Evolutionary conservation across 2,888 invertebrate genomes (phyloP).

Genomic region (Tenthredo scrophulariae): DNA sequence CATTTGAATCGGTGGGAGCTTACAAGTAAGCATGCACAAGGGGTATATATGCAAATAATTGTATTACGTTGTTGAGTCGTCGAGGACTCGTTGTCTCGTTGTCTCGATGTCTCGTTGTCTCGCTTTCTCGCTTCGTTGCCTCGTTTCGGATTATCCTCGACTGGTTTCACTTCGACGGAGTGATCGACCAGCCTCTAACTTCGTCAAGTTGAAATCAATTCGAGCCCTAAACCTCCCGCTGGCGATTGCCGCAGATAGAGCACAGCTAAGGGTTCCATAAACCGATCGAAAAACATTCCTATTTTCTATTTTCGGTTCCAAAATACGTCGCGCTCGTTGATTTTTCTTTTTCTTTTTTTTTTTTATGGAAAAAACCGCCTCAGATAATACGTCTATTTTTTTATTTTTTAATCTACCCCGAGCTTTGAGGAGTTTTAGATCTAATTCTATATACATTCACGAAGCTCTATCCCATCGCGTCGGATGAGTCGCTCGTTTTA

Average conservation of each 20-base stretch:
- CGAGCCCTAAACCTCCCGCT: background rate
- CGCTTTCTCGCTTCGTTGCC: conserved; percentile 48
- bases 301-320: background rate
- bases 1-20: conserved; percentile 20
- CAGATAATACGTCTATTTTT: background rate
- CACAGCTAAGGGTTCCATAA: background rate
- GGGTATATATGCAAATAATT: conserved; percentile 73
- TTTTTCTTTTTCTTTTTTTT: background rate
- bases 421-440: background rate
- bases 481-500: background rate
- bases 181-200: conserved; percentile 56
- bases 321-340: no score
- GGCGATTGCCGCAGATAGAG: background rate
- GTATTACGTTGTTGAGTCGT: conserved; percentile 70
- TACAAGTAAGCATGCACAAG: conserved; percentile 31
- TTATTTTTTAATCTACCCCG: background rate
- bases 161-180: conserved; percentile 60
- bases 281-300: background rate
- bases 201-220: conserved; percentile 66
- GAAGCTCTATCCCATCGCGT: background rate
- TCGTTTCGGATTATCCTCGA: conserved; percentile 66
- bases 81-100: conserved; percentile 54
- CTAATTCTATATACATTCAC: background rate
- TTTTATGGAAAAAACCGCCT: background rate
- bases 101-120: conserved; percentile 55